Percentiles rank a stretch among this genome's conserved stretches.
Evolutionary conservation across 2,797 vertebrate genomes (phyloP).

Genomic region (Spinus olivaceus): DNA sequence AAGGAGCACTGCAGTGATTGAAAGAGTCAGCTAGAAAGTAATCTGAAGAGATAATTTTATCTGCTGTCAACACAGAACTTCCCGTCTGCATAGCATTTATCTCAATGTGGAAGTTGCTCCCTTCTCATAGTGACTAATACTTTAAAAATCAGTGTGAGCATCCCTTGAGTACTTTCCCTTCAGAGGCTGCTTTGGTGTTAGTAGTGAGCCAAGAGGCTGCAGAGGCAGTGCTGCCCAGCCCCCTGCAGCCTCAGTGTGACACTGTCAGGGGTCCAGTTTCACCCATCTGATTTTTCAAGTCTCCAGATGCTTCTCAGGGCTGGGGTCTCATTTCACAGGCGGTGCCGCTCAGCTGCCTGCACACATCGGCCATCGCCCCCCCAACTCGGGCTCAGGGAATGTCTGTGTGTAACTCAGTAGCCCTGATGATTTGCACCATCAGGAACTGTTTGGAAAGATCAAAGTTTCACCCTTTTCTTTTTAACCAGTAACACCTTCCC

Average conservation of each 20-base stretch:
- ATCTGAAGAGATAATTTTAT: slow-evolving; percentile 2
- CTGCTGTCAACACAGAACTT: slow-evolving; percentile 18
- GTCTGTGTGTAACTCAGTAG: not conserved
- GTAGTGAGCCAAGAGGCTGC: not conserved
- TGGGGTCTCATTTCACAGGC: not conserved
- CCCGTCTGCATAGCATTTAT: not conserved
- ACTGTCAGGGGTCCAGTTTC: not conserved
- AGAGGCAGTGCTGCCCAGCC: not conserved
- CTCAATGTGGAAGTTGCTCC: not conserved
- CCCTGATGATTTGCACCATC: not conserved
- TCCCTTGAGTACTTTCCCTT: not conserved
- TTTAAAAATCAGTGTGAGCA: not conserved
- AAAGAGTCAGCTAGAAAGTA: not conserved
- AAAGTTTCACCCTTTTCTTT: not conserved
- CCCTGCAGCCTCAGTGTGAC: not conserved
- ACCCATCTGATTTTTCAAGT: not conserved
- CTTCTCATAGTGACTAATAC: not conserved
- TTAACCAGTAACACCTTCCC: not conserved
- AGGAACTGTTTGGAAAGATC: not conserved
- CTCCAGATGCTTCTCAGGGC: not conserved
- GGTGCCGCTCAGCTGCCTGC: not conserved
- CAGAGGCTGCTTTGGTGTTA: not conserved
- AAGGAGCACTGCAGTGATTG: not conserved
- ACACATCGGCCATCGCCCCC: not conserved
- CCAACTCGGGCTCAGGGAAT: not conserved